Conservation (phyloP, 35 echinoderm and acorn worm genomes). For the Chiridota heheva region DNA sequence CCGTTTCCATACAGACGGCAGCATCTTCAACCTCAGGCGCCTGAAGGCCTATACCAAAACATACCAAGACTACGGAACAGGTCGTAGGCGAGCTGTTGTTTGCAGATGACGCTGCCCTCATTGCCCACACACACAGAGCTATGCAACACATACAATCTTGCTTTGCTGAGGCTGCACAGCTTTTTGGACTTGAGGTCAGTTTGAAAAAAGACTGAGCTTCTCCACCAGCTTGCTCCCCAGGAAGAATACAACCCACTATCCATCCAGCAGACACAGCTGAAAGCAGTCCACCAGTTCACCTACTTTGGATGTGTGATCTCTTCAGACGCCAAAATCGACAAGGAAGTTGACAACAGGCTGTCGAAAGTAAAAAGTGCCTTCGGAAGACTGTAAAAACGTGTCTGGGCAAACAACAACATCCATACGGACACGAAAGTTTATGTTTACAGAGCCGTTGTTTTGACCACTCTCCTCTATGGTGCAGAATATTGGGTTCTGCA, state of each 20-base stretch:
- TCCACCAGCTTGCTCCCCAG: not conserved
- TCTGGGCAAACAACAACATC: conserved; percentile 36
- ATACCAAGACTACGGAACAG: too few species aligned
- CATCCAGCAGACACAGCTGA: not conserved
- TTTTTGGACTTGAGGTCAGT: not conserved
- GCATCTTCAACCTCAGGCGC: too few species aligned
- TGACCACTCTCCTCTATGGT: conserved; percentile 3
- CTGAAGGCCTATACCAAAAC: too few species aligned
- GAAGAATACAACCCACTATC: not conserved
- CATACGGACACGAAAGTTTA: not conserved
- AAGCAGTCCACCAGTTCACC: not conserved
- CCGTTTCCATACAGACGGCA: too few species aligned
- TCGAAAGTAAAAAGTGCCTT: conserved; percentile 16
- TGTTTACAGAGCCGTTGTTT: not conserved
- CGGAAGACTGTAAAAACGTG: conserved; percentile 1
- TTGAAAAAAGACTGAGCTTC: not conserved
- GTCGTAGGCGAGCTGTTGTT: too few species aligned
- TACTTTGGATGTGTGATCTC: conserved; percentile 14
- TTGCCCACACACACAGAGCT: not conserved
- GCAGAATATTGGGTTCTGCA: too few species aligned
- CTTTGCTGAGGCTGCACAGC: not conserved
- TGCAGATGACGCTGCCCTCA: not conserved
- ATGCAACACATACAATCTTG: not conserved
- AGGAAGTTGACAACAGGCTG: conserved; percentile 16
- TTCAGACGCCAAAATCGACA: not conserved